Evolutionary conservation across 1,140 invertebrate genomes (phyloP).

Genomic region (Steinernema feltiae): DNA sequence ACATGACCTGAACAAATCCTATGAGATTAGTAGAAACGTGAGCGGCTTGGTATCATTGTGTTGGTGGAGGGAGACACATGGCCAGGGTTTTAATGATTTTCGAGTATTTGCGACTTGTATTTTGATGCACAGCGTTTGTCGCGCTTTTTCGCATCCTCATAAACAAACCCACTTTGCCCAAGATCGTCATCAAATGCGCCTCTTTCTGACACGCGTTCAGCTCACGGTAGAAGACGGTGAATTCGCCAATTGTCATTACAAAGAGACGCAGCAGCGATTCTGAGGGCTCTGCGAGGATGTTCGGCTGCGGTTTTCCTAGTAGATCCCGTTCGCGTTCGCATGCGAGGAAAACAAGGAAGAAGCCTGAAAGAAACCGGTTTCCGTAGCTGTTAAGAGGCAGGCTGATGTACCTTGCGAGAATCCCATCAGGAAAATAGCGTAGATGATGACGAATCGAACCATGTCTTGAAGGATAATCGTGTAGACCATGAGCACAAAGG

Average conservation of each 20-base stretch:
- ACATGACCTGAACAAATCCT: constrained; percentile 67
- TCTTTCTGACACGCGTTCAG: constrained; percentile 64
- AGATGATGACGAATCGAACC: constrained; percentile 87
- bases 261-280: constrained; percentile 95
- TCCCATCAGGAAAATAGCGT: constrained; percentile 90
- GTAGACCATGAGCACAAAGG: constrained; percentile 99
- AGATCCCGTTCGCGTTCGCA: constrained; percentile 63
- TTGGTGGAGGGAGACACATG: no score
- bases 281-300: constrained; percentile 65
- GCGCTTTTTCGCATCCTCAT: no score
- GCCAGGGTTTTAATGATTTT: no score
- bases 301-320: constrained; percentile 29
- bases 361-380: constrained; percentile 65
- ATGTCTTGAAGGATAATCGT: constrained; percentile 93
- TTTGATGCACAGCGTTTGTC: no score
- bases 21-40: not conserved
- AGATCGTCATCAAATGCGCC: constrained; percentile 30
- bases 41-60: no score
- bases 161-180: constrained; percentile 31
- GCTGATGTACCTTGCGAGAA: constrained; percentile 79
- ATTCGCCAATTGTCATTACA: constrained; percentile 91
- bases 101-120: no score
- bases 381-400: not conserved
- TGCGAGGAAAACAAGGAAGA: constrained; percentile 80
- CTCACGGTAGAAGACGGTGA: constrained; percentile 82